phyloP scores from a whole-genome alignment of 2,113 vertebrate species.

The Callipepla californica region DNA sequence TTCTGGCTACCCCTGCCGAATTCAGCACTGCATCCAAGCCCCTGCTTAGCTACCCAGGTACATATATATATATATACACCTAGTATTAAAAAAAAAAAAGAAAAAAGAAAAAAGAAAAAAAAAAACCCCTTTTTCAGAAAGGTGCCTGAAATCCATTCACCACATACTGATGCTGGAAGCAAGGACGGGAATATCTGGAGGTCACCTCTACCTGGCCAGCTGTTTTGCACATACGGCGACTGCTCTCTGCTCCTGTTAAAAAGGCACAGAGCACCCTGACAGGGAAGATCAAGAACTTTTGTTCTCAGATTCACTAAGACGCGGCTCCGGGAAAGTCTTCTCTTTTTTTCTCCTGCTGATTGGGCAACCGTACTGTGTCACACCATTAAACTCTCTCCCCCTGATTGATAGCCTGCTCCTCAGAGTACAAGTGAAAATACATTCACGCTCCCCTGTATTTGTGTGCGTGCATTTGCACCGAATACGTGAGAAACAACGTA shows the following conservation, averaged over 20 bases:
- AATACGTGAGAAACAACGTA: neutral
- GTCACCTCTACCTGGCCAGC: neutral
- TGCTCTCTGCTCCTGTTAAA: neutral
- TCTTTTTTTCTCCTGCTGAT: neutral
- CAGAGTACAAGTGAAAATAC: slow-evolving; percentile 1
- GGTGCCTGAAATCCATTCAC: neutral
- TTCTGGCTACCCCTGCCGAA: neutral
- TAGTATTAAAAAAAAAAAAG: too few relatives aligned
- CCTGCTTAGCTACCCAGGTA: neutral
- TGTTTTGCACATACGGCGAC: neutral
- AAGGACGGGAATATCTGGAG: neutral
- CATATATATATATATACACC: too few relatives aligned
- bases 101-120: too few relatives aligned
- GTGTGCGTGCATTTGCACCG: rapidly evolving
- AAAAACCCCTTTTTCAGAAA: neutral
- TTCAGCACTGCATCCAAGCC: neutral
- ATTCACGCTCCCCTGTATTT: neutral
- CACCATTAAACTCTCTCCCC: slow-evolving; percentile 12
- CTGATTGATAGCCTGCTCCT: neutral
- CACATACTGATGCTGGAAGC: neutral
- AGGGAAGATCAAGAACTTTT: neutral
- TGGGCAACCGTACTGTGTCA: neutral
- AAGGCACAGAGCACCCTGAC: neutral
- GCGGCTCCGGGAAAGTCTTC: neutral
- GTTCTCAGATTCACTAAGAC: neutral